These are phyloP conservation scores for Embidobia sp. DNA, from an alignment of 2,888 invertebrate genomes.

Conservation along the genomic window DNA sequence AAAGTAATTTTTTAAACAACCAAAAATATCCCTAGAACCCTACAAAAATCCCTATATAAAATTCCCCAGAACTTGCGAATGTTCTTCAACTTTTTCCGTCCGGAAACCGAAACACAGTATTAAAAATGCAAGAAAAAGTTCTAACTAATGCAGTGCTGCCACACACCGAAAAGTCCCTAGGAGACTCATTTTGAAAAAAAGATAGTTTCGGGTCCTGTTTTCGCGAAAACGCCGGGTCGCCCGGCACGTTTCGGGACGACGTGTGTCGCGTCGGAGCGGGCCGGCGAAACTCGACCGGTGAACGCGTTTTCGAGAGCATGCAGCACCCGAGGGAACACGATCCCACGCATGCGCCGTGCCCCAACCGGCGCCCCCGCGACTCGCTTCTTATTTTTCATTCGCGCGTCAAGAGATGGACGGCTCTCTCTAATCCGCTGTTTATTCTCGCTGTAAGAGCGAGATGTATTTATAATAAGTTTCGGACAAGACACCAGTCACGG, in stretches of 20 bases:
- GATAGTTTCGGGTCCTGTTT: background rate
- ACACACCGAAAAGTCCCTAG: background rate
- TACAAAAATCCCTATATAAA: no score
- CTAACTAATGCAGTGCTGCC: no score
- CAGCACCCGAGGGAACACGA: constrained; percentile 50
- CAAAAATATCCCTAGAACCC: no score
- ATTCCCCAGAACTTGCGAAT: no score
- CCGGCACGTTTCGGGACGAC: constrained; percentile 3
- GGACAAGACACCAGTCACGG: constrained; percentile 4
- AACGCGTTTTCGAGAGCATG: constrained; percentile 62
- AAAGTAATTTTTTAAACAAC: no score
- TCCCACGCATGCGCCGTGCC: constrained; percentile 74
- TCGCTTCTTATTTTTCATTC: constrained; percentile 60
- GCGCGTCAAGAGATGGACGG: constrained; percentile 51
- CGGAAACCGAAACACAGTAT: no score
- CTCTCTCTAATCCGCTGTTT: constrained; percentile 56
- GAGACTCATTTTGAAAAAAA: background rate
- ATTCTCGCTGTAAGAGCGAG: constrained; percentile 47
- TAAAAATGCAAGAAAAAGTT: no score
- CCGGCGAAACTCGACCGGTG: constrained; percentile 71
- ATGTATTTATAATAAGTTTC: constrained; percentile 46
- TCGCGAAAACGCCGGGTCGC: background rate
- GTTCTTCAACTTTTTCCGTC: no score
- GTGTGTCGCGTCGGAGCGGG: constrained; percentile 64
- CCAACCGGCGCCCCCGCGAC: constrained; percentile 68